A percentile compares a stretch with the other conserved stretches of the same genome.
phyloP scores from a whole-genome alignment of 2,113 vertebrate genomes.

The Salvelinus alpinus region DNA sequence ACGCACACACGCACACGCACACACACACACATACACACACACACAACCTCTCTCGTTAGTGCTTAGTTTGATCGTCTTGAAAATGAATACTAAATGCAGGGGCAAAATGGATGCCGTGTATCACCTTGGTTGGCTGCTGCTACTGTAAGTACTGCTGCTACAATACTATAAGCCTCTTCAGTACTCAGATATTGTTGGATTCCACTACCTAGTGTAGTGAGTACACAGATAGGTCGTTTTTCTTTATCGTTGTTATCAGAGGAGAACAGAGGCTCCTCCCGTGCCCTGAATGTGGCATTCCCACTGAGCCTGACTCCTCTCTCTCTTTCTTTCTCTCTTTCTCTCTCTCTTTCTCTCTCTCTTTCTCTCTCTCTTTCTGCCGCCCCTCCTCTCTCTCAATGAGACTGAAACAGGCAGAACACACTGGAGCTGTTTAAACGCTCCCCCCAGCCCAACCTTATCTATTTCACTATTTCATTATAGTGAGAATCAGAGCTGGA shows the following conservation, averaged over 20 bases:
- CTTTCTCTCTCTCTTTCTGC: neutral
- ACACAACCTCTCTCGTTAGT: conserved; percentile 44
- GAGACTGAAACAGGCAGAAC: conserved; percentile 9
- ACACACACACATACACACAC: conserved; percentile 5
- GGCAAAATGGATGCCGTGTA: conserved; percentile 68
- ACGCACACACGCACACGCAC: neutral
- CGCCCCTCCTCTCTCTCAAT: conserved; percentile 25
- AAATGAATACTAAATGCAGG: conserved; percentile 68
- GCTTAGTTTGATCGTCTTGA: conserved; percentile 65
- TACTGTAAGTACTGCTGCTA: neutral
- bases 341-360: neutral
- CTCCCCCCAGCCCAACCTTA: neutral
- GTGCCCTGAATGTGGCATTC: conserved; percentile 45
- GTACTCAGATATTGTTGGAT: conserved; percentile 36
- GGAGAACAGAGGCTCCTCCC: conserved; percentile 29
- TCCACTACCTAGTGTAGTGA: conserved; percentile 28
- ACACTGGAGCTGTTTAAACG: neutral
- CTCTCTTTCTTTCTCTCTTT: neutral
- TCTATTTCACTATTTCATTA: conserved; percentile 31
- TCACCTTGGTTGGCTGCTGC: conserved; percentile 56
- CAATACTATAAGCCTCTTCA: conserved; percentile 25
- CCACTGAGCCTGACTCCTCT: conserved; percentile 42
- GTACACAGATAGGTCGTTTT: conserved; percentile 29
- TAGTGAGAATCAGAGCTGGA: conserved; percentile 30
- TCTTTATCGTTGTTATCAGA: conserved; percentile 16